Percentiles rank a stretch among this genome's conserved stretches.
Conservation (phyloP, 1,140 invertebrate species). For the Teleogryllus occipitalis region DNA sequence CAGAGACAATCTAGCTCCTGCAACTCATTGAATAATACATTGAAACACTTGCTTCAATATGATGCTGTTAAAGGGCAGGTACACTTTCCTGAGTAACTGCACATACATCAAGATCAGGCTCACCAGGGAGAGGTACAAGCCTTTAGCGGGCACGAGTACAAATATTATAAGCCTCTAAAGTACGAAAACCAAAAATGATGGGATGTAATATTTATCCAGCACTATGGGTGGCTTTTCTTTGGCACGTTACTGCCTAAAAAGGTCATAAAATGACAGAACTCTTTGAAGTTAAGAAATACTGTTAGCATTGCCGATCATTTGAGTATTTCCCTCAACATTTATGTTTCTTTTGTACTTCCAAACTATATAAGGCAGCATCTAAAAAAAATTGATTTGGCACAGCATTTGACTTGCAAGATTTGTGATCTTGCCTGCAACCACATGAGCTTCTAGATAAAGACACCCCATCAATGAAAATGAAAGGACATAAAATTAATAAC, state of each 20-base stretch:
- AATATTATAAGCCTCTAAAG: background rate
- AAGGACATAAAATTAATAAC: background rate
- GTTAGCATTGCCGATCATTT: too few species aligned
- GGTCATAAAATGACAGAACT: too few species aligned
- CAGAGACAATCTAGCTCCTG: background rate
- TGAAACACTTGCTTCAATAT: background rate
- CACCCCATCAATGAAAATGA: background rate
- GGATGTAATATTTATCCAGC: background rate
- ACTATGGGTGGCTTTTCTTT: background rate
- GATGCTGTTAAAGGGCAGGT: background rate
- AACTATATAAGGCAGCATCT: background rate
- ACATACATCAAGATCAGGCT: background rate
- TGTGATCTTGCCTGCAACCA: background rate
- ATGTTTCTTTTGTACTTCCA: background rate
- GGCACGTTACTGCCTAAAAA: background rate
- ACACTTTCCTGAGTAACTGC: constrained; percentile 14
- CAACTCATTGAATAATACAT: background rate
- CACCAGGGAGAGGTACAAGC: background rate
- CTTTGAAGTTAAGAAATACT: too few species aligned
- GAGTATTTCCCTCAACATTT: too few species aligned
- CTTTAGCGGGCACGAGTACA: background rate
- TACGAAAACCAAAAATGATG: background rate
- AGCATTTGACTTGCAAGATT: background rate
- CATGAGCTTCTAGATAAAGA: background rate
- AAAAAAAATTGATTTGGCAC: background rate